Evolutionary conservation across 2,797 vertebrate genomes (phyloP).

Genomic region (Helicolenus hilgendorfi): DNA sequence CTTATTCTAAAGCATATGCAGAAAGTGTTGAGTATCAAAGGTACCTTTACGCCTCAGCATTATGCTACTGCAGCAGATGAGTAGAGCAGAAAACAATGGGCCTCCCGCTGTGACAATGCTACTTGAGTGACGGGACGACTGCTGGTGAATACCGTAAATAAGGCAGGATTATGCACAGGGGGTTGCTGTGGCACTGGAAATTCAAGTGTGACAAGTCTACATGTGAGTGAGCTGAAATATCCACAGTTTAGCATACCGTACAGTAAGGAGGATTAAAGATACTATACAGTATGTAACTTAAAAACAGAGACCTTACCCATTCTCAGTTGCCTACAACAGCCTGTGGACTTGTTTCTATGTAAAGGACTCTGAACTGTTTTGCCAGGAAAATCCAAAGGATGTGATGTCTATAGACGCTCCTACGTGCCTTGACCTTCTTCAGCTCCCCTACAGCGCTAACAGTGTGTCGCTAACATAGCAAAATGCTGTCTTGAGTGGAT

Average conservation of each 20-base stretch:
- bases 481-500: too few species aligned
- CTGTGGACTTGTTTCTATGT: not conserved
- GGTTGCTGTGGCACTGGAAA: not conserved
- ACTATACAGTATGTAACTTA: not conserved
- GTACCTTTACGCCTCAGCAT: not conserved
- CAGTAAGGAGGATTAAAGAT: not conserved
- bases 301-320: not conserved
- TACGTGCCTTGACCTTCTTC: not conserved
- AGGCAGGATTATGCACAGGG: constrained; percentile 37
- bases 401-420: not conserved
- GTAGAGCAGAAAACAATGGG: constrained; percentile 29
- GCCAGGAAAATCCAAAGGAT: not conserved
- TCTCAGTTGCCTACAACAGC: not conserved
- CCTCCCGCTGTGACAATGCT: constrained; percentile 17
- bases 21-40: not conserved
- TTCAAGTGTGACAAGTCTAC: not conserved
- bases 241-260: not conserved
- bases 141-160: constrained; percentile 35
- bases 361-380: accelerated
- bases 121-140: constrained; percentile 55
- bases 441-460: not conserved
- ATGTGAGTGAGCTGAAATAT: not conserved
- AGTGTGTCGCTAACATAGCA: not conserved
- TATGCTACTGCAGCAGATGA: constrained; percentile 9
- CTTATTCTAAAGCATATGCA: not conserved